Base-by-base conservation (phyloP, 2,113 vertebrate species). In the Tragulus kanchil region DNA sequence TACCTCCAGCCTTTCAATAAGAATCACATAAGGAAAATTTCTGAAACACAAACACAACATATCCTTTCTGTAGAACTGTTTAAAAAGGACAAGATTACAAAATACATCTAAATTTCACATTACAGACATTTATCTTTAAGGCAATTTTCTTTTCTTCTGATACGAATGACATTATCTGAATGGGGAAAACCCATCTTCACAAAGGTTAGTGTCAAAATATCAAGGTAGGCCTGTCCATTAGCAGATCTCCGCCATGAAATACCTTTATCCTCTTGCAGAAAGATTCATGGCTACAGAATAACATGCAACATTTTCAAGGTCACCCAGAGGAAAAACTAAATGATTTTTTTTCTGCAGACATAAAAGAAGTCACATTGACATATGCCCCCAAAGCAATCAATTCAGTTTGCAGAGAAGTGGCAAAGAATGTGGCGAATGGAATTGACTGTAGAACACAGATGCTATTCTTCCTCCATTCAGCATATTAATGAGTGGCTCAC, bases 161-260 rank as follows among this genome's bases (percentile, higher is more conserved):
- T 86, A 65, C 31, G 86, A 79, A 95, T 96, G 82, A 78, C 59
- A 96, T 94, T 71, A 92, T 95, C 92, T 86, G 10, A 21, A 92
- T 19, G 83, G 61, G 28, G 25, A 92, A 81, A 61, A 71, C 2
- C 3, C 78, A 90, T 78, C 50, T 69, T 95, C 56, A 75, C 45
- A 96, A 95, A 96, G 31, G 85, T 95, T 92, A 94, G 17, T 90
- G 92, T 93, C 36, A 56, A 86, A 97, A 96, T 94, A 88, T 78
- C 36, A 85, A 81, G 58, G 61, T 73, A 77, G 10, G 16, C 21
- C 77, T 93, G 67, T 73, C 65, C 77, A 83, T 58, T n/a, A 87
- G 64, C 71, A 84, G 94, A 85, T 50, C 58, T 93, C 69, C 5
- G 36, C 85, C 45, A 92, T 36, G 58, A 97, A 94, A 84, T 52